Evolutionary conservation across 2,888 invertebrate species (phyloP), one percentile per base, ranked within the genome.

Genomic region (Amblyjoppa fuscipennis): DNA sequence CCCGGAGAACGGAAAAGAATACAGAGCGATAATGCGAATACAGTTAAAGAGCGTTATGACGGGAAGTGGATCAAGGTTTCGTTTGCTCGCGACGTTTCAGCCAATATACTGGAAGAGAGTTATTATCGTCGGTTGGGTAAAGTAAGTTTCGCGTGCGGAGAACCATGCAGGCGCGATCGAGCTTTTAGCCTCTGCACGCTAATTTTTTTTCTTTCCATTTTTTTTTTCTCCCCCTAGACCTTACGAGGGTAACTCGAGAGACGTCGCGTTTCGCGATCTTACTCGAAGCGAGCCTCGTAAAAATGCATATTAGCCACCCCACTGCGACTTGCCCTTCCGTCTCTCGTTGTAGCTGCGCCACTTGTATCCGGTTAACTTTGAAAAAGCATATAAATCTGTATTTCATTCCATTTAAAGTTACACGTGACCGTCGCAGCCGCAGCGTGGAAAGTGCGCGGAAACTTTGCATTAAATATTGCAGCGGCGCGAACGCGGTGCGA

Each of bases 41-140:
- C 16, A 31, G 13, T 34, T 45, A 74, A 41, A 25, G 78, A 73
- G 68, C 56, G 45, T 80, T 71, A 34, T 68, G 41, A 68, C 28
- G 51, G 49, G 77, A 84, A 77, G 81, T 84, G 74, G 84, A 77
- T 81, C 81, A 84, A 84, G 84, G 84, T 81, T 76, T 45, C 59
- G 38, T 61, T 41, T 25, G 25, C 28, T 13, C 59, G 25, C 13
- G 59, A 25, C 59, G 59, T 28, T 25, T 59, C 53, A 56, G 56
- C 71, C 56, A 71, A 73, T 73, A 74, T 28, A 28, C 59, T 28
- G 9, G 20, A 20, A 53, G 38, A 53, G 59, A 59, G 41, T 38
- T 59, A 25, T 59, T 59, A 16, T 56, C 38, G 56, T 73, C 16
- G 56, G 59, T 59, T 34, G 59, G 70, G 38, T 41, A 41, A 25